Base-by-base conservation (phyloP, 2,888 invertebrate species). In the Brassicogethes aeneus region DNA sequence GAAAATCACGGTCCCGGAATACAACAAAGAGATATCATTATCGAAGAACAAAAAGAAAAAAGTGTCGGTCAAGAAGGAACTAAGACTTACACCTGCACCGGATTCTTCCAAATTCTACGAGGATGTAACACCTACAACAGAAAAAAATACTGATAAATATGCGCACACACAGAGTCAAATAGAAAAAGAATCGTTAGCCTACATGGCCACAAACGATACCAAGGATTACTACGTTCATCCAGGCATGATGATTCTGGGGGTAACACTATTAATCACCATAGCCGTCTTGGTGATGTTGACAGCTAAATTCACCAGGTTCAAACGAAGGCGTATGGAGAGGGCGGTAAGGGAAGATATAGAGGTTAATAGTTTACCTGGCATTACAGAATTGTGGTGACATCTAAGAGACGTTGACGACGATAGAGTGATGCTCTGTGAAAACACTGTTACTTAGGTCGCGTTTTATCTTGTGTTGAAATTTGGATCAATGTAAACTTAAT, bases 321-420 rank as follows among this genome's bases (percentile, higher is more conserved):
- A n/a, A n/a, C 40, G 29, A 35, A 52, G 61, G 57, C 48, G 45
- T 36, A 49, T 62, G 56, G 46, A 56, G 52, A 44, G 58, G 59
- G 35, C 62, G 37, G 44, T 44, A 17, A 37, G 50, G 16, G 52
- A 57, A 38, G 69, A 72, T 53, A 71, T 81, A 70, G 81, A 82
- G 64, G 80, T 80, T 62, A 69, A 68, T 54, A 70, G 69, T 48
- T 55, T 74, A 49, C 70, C 72, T 29, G 77, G 79, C 42, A 77
- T 80, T 37, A 74, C 78, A 35, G 81, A 82, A 56, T 70, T 82
- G 45, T 82, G 82, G 82, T 82, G 82, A 82, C 79, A 76, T 61
- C 64, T 76, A 61, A 70, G 74, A 55, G 72, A 52, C 44, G 72
- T 71, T 43, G 62, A 59, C 66, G 75, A 76, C 32, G 67, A 76